Base-by-base conservation (phyloP, 2,888 invertebrate genomes). In the Suillia variegata region DNA sequence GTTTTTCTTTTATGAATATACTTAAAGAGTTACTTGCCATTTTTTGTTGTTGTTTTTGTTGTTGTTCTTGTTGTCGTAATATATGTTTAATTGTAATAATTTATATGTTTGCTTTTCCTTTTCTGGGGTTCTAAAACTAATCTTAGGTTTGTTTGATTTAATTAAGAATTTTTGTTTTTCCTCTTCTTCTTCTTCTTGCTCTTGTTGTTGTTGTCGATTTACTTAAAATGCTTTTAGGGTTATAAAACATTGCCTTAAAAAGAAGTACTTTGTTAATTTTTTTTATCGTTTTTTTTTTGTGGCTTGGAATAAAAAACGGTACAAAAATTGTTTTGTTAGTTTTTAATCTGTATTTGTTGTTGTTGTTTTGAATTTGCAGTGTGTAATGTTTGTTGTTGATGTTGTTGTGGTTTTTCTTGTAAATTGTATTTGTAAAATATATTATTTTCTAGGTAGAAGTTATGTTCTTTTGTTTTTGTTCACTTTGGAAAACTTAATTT, bases 171-270 rank as follows among this genome's bases (percentile, higher is more conserved):
- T 60, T n/a, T 22, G 56, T 34, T 56, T 57, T 65, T 59, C 58
- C 57, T 62, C 59, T 63, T 62, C 59, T 64, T 59, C 54, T 51
- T 54, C 47, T 59, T 61, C 55, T 62, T 64, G 18, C 13, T 59
- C 59, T 56, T 51, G 51, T 54, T 59, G 56, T 61, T 61, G 56
- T 62, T 64, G 21, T 13, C 60, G n/a, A 4, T 38, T 38, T n/a
- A 38, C 38, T 38, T 38, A 38, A 50, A 50, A 48, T 48, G 21
- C 22, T 48, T 20, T 48, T 17, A 21, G 18, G 48, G 22, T 48
- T 22, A 48, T 17, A 20, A 17, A 22, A 22, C 22, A 48, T 48
- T 13, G 20, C 18, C 22, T 48, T 22, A 21, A 26, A 26, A 26
- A 61, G 56, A 57, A 58, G 55, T 50, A 53, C 59, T 60, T 62